Conservation (phyloP, 2,797 vertebrate species). For the Anguilla obscura region DNA sequence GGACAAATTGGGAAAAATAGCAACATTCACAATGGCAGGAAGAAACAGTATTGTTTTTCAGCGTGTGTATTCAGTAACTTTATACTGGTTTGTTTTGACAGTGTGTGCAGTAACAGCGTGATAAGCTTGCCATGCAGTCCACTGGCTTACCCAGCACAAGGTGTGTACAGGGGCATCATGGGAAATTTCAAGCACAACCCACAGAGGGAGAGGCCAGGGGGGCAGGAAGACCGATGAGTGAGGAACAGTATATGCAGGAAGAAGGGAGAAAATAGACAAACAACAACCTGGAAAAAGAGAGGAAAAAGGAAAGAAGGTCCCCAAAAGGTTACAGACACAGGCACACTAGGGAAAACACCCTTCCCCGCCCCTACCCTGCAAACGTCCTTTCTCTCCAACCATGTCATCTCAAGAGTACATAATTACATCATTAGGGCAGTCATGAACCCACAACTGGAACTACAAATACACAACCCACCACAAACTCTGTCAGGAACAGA, state of each 20-base stretch:
- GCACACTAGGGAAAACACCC: neutral
- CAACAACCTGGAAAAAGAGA: neutral
- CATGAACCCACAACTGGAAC: neutral
- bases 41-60: neutral
- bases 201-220: conserved; percentile 38
- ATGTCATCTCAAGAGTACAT: neutral
- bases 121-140: neutral
- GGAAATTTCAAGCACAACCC: conserved; percentile 56
- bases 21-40: conserved; percentile 9
- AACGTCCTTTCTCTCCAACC: neutral
- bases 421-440: neutral
- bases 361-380: neutral
- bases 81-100: neutral
- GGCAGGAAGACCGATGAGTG: conserved; percentile 1
- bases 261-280: neutral
- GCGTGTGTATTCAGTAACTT: neutral
- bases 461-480: conserved; percentile 8
- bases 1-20: neutral
- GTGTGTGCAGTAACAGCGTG: neutral
- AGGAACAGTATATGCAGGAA: neutral
- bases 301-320: neutral
- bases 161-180: conserved; percentile 36
- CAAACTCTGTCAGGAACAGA: neutral
- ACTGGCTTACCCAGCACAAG: conserved; percentile 69
- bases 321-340: neutral